phyloP scores from a whole-genome alignment of 2,113 vertebrate species.

The Columbina picui region DNA sequence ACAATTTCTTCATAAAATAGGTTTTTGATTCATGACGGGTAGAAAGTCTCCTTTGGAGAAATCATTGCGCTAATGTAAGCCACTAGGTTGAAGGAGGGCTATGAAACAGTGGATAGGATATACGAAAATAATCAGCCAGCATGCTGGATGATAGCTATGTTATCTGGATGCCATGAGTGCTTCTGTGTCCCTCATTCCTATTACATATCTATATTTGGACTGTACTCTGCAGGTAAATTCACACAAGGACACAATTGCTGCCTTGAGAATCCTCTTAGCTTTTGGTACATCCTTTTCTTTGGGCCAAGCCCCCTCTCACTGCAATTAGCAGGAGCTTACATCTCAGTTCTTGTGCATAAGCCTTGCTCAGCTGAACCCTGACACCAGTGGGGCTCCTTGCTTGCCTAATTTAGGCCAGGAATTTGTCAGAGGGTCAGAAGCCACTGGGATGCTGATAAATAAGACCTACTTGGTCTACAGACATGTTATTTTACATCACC shows the following conservation, averaged over 20 bases:
- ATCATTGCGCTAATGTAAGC: accelerated
- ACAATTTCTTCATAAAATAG: background rate
- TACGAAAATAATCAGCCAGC: background rate
- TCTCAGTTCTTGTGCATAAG: background rate
- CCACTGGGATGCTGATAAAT: background rate
- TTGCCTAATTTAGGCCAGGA: background rate
- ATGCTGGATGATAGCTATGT: background rate
- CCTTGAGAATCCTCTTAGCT: background rate
- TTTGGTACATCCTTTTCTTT: background rate
- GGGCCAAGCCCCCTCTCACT: background rate
- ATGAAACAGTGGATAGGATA: accelerated
- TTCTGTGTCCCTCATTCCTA: background rate
- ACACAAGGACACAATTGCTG: background rate
- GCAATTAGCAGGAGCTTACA: background rate
- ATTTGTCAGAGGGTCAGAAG: background rate
- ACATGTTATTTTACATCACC: background rate
- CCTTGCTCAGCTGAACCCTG: background rate
- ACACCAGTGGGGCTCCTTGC: accelerated
- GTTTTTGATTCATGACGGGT: background rate
- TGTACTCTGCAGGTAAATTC: background rate
- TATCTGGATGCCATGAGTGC: background rate
- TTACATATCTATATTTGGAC: background rate
- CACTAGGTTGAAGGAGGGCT: background rate
- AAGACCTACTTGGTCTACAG: background rate
- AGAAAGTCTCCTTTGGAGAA: background rate